Percentiles rank a stretch among this genome's conserved stretches.
These are phyloP conservation scores for Zaprionus kolodkinae DNA, from an alignment of 1,140 invertebrate genomes.

Conservation along the genomic window DNA sequence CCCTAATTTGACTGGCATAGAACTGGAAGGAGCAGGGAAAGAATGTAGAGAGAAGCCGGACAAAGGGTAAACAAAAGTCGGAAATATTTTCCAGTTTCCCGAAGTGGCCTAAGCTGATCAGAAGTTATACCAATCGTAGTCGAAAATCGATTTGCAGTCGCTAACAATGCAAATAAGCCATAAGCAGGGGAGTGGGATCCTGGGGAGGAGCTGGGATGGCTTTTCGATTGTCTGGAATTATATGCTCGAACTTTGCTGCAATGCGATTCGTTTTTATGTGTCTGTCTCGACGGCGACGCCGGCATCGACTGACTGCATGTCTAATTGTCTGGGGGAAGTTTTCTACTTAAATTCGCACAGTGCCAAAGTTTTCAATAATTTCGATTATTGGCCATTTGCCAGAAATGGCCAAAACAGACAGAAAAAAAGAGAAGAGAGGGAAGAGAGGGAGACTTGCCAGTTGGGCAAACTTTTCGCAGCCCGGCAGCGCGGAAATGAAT, in stretches of 20 bases:
- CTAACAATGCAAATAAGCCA: conserved; percentile 62
- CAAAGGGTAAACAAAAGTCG: conserved; percentile 20
- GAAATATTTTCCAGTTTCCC: conserved; percentile 49
- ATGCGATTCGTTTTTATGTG: conserved; percentile 37
- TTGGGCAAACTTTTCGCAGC: conserved; percentile 40
- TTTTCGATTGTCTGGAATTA: conserved; percentile 45
- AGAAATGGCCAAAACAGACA: conserved; percentile 30
- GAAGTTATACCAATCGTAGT: conserved; percentile 52
- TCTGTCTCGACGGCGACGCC: conserved; percentile 27
- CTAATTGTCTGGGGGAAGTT: conserved; percentile 79
- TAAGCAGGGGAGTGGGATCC: conserved; percentile 17
- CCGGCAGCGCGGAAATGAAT: conserved; percentile 73
- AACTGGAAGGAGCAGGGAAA: too few relatives aligned
- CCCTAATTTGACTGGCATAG: conserved; percentile 67
- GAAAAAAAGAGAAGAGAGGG: neutral
- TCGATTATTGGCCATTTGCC: conserved; percentile 84
- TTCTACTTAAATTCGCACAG: conserved; percentile 70
- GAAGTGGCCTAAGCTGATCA: conserved; percentile 52
- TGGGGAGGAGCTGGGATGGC: conserved; percentile 17
- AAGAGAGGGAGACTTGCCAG: conserved; percentile 10
- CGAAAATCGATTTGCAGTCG: conserved; percentile 57
- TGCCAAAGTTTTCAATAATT: conserved; percentile 83
- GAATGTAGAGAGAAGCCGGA: neutral
- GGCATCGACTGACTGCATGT: conserved; percentile 66
- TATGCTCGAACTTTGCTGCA: conserved; percentile 47